Percentiles rank a stretch among this genome's conserved stretches.
phyloP scores from a whole-genome alignment of 2,797 vertebrate species.

The Coranthus polyacanthus region DNA sequence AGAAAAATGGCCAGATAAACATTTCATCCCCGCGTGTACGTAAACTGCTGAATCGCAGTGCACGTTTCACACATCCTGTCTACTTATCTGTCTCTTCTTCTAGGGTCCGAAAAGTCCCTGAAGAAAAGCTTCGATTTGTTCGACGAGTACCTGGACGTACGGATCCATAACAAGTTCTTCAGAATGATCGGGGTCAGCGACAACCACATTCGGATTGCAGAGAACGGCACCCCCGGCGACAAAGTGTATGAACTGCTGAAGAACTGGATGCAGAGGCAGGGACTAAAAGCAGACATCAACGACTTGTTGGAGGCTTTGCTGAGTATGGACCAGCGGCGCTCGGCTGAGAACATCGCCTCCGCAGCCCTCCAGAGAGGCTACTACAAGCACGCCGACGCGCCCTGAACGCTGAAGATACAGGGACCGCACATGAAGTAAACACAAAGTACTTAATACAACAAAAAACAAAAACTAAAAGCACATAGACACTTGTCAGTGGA shows the following conservation, averaged over 20 bases:
- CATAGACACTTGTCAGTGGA: slow-evolving; percentile 53
- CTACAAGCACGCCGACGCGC: slow-evolving; percentile 79
- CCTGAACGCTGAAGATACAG: slow-evolving; percentile 50
- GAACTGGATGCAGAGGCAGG: slow-evolving; percentile 87
- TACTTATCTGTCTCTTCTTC: neutral
- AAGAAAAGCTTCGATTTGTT: slow-evolving; percentile 87
- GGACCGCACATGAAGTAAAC: slow-evolving; percentile 35
- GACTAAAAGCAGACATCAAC: slow-evolving; percentile 86
- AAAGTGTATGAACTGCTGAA: slow-evolving; percentile 88
- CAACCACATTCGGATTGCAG: slow-evolving; percentile 84
- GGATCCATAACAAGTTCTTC: slow-evolving; percentile 88
- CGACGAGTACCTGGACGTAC: slow-evolving; percentile 82
- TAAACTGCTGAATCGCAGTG: neutral
- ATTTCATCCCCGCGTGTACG: neutral
- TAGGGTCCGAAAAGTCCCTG: slow-evolving; percentile 84
- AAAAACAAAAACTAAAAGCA: slow-evolving; percentile 54
- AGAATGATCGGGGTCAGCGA: slow-evolving; percentile 84
- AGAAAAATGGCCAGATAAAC: neutral
- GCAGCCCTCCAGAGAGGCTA: slow-evolving; percentile 79
- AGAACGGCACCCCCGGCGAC: slow-evolving; percentile 74
- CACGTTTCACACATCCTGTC: neutral
- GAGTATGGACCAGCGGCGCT: slow-evolving; percentile 85
- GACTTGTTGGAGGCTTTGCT: slow-evolving; percentile 80
- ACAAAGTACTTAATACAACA: slow-evolving; percentile 37
- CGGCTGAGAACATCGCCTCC: slow-evolving; percentile 83